Base-by-base conservation (phyloP, 2,113 vertebrate genomes). In the Garra rufa region DNA sequence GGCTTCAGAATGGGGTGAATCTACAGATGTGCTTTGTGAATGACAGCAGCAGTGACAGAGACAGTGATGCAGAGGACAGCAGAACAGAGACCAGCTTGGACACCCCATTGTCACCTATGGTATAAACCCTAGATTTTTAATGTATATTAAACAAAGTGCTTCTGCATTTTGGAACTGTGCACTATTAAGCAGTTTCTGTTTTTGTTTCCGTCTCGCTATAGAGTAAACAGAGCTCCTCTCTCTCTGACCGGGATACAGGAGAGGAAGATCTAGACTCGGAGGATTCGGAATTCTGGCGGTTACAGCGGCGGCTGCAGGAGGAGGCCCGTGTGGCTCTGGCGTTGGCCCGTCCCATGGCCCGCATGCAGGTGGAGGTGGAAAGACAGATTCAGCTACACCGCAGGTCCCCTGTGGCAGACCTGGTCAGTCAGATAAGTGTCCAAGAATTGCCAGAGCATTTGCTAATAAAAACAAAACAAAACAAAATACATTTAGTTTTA, bases 311-410 rank as follows among this genome's bases (percentile, higher is more conserved):
- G 84, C 92, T 99, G 76, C 98, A 99, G 89, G 97, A 98, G 7
- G 98, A 99, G 89, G 98, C 98, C 81, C 96, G 97, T 86, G 97
- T 99, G 94, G 98, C 98, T 17, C 83, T 99, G 76, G 97, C 98
- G 26, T 95, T 99, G 93, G 98, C 97, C 7, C 96, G 97, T 84
- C 98, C 98, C 78, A 99, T 99, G 98, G 98, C 98, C 80, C 97
- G 97, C 81, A 99, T 99, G 98, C 98, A 99, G 92, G 98, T 99
- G 50, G 97, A 99, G 90, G 98, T 99, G 92, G 98, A 99, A 88
- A 87, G 94, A 81, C 94, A 95, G 78, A 98, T 98, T 87, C 98
- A 99, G 85, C 96, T 97, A 91, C 96, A 98, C 91, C 97, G 97
- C 92, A 97, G 98, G 81, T 99, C 98, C 1, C 98, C 98, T 0